Conservation (phyloP, 2,888 invertebrate species). For the Julus scanicus region DNA sequence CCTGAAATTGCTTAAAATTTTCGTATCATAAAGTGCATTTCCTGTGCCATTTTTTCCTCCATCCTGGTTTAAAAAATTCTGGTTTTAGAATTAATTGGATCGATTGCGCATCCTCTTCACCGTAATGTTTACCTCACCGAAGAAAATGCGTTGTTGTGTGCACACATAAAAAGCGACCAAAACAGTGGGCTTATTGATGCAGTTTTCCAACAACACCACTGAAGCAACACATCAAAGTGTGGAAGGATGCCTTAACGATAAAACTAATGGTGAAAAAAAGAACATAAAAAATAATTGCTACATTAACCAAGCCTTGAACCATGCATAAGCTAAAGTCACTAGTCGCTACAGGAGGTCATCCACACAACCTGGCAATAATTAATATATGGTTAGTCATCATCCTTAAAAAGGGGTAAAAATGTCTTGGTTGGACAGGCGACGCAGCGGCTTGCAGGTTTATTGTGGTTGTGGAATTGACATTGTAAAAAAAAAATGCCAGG, state of each 20-base stretch:
- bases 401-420: not conserved
- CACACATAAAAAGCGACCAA: not conserved
- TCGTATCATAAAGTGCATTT: not conserved
- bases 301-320: conserved; percentile 12
- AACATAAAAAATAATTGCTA: not conserved
- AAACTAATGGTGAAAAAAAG: not conserved
- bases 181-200: not conserved
- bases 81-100: not conserved
- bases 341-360: conserved; percentile 9
- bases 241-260: not conserved
- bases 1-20: not conserved
- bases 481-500: too few relatives aligned
- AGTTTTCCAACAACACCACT: not conserved
- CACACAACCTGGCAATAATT: conserved; percentile 7
- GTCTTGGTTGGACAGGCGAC: not conserved
- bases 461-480: too few relatives aligned
- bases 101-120: not conserved
- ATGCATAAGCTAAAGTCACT: not conserved
- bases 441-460: not conserved
- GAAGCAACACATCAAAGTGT: conserved; percentile 8
- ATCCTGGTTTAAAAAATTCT: not conserved
- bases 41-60: not conserved
- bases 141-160: conserved; percentile 2
- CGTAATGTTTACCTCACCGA: conserved; percentile 1
- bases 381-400: not conserved